Conservation (phyloP, 2,888 invertebrate species). For the Trachelus tabidus region DNA sequence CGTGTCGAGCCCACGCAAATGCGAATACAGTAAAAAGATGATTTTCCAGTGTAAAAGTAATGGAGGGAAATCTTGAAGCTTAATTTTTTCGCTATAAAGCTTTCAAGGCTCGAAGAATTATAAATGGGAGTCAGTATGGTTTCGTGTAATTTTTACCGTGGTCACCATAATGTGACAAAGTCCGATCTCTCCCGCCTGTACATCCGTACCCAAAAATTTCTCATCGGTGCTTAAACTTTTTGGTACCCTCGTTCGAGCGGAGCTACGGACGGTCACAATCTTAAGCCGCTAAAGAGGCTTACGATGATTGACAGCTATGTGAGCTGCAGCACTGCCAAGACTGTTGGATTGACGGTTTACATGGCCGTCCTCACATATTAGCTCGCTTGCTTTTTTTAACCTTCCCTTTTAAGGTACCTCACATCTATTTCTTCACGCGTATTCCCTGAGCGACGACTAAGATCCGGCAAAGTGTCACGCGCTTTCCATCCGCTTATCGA, state of each 20-base stretch:
- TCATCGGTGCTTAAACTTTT: not conserved
- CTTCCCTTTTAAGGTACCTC: not conserved
- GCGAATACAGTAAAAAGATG: not conserved
- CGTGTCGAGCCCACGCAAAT: not conserved
- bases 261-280: slow-evolving; percentile 1
- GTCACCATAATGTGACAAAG: not conserved
- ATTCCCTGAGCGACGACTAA: not conserved
- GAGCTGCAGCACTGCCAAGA: slow-evolving; percentile 27
- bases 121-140: not conserved
- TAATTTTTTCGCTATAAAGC: not conserved
- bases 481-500: not conserved
- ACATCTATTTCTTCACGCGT: not conserved
- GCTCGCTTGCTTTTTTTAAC: slow-evolving; percentile 10
- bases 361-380: slow-evolving; percentile 41
- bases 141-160: not conserved
- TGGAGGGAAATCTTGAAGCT: not conserved
- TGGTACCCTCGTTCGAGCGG: not conserved
- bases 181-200: not conserved
- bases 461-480: not conserved
- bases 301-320: slow-evolving; percentile 45
- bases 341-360: slow-evolving; percentile 44
- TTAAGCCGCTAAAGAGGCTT: slow-evolving; percentile 25
- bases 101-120: not conserved
- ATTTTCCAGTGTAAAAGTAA: not conserved
- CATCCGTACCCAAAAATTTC: not conserved